Base-by-base conservation (phyloP, 2,888 invertebrate genomes). In the Mythimna pallens region DNA sequence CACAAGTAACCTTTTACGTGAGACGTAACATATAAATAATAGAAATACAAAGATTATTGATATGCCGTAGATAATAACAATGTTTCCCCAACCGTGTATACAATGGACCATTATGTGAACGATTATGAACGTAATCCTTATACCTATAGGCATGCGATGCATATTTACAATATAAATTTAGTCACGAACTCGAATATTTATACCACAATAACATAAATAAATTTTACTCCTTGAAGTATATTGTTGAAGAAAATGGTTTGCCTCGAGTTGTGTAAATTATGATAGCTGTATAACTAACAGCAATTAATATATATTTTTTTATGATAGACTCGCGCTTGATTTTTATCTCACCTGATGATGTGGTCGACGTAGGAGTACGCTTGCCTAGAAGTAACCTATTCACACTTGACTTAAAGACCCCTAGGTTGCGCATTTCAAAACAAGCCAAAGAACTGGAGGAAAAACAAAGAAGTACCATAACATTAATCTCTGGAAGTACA, bases 81-180 rank as follows among this genome's bases (percentile, higher is more conserved):
- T 88, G 88, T 92, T 91, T 91, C 89, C 90, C 86, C 87, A 80
- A 88, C 88, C 90, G 22, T 20, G 82, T 72, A 86, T 85, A 93
- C 93, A 93, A 93, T 93, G 81, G 91, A 47, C 91, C 86, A 92
- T 93, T 92, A 91, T 86, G 78, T 86, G 79, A 85, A 77, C 77
- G 64, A 82, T 86, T 87, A 88, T 80, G 76, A 85, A 88, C 83
- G 78, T 83, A 85, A 84, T 88, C 80, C 83, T 68, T 75, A 85
- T 72, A 79, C 63, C 85, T 78, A 84, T 88, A 86, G 84, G 83
- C 83, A 85, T 80, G 85, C 80, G 76, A 84, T 87, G 82, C 80
- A 81, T 86, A 84, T 76, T 83, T 79, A 77, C 78, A 61, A 78
- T 73, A 78, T 73, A 77, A 74, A 80, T 77, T 72, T 47, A 79